These are phyloP conservation scores for Sorex maritimensis DNA, from an alignment of 2,797 vertebrate species.

Conservation along the genomic window DNA sequence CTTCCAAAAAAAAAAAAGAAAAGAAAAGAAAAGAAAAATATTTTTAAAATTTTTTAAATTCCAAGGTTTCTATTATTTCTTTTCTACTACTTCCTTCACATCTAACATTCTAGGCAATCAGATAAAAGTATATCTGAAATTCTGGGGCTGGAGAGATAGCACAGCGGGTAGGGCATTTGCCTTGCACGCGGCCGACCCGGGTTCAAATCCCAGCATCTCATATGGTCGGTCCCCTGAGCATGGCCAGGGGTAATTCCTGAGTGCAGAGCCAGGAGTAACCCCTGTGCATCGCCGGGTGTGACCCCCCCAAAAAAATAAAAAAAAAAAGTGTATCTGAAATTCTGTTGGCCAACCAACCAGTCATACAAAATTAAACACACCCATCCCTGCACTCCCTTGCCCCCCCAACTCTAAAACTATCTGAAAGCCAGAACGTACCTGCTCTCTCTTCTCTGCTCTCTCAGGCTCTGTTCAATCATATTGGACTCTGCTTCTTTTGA, in stretches of 20 bases:
- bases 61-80: slow-evolving; percentile 27
- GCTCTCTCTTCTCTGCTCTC: neutral
- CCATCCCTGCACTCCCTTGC: neutral
- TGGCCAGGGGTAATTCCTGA: no score
- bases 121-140: slow-evolving; percentile 22
- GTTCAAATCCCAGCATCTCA: no score
- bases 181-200: no score
- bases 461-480: neutral
- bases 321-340: slow-evolving; percentile 24
- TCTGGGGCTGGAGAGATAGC: no score
- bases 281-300: no score
- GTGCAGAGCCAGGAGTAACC: no score
- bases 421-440: neutral
- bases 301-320: no score
- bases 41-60: neutral
- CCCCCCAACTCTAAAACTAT: neutral
- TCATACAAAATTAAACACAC: neutral
- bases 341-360: neutral
- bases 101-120: neutral
- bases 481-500: neutral
- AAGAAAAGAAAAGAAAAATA: neutral
- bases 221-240: no score
- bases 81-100: slow-evolving; percentile 1
- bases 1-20: neutral
- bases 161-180: no score